phyloP scores from a whole-genome alignment of 2,113 vertebrate species.

The Syngnathus typhle region DNA sequence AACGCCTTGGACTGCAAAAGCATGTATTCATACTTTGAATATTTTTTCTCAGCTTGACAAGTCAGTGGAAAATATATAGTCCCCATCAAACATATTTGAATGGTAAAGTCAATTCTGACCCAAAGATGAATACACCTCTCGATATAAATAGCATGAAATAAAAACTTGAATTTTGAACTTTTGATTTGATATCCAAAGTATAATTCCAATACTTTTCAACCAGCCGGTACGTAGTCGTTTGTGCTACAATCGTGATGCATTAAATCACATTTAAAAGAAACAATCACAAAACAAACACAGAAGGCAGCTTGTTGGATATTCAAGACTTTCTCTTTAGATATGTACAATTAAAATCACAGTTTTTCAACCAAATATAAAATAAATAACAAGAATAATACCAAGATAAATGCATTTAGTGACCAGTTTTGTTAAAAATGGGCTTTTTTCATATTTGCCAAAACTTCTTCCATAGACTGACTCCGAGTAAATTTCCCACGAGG shows the following conservation, averaged over 20 bases:
- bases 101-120: too few relatives aligned
- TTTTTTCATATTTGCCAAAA: neutral
- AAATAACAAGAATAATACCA: conserved; percentile 74
- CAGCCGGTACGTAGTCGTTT: neutral
- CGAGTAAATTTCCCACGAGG: conserved; percentile 47
- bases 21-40: neutral
- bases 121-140: too few relatives aligned
- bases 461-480: conserved; percentile 17
- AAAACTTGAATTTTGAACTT: too few relatives aligned
- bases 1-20: neutral
- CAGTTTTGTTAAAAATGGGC: conserved; percentile 45
- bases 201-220: too few relatives aligned
- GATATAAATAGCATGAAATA: too few relatives aligned
- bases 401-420: conserved; percentile 61
- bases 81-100: too few relatives aligned
- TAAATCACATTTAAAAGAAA: neutral
- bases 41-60: neutral
- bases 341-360: conserved; percentile 67
- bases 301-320: conserved; percentile 35
- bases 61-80: too few relatives aligned
- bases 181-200: too few relatives aligned
- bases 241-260: neutral
- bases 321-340: conserved; percentile 61
- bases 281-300: conserved; percentile 2
- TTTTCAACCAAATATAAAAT: conserved; percentile 73